A percentile compares a stretch with the other conserved stretches of the same genome.
Evolutionary conservation across 92 coral and sea anemone genomes (phyloP).

Genomic region (Ricordea florida): DNA sequence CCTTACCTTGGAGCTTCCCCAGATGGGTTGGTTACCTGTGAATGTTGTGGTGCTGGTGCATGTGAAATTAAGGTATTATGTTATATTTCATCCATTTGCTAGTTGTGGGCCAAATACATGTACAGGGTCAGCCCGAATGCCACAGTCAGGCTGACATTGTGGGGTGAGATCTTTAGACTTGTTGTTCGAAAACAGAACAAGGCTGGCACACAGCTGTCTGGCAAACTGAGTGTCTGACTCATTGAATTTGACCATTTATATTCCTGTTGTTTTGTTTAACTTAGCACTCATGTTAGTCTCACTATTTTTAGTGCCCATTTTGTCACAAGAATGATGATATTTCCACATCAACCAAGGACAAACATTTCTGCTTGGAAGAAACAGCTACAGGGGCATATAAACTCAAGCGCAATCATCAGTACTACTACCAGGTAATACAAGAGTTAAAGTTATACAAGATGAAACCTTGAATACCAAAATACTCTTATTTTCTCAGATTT

Average conservation of each 20-base stretch:
- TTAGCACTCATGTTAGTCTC: not conserved
- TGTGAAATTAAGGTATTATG: conserved; percentile 31
- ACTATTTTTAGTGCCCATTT: conserved; percentile 33
- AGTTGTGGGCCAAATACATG: too few species aligned
- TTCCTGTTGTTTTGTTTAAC: too few species aligned
- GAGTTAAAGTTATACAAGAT: not conserved
- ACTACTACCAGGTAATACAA: conserved; percentile 28
- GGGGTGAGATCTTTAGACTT: too few species aligned
- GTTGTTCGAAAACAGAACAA: too few species aligned
- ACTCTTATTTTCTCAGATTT: not conserved
- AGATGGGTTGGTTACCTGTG: conserved; percentile 27
- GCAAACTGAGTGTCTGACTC: too few species aligned
- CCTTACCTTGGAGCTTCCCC: conserved; percentile 46
- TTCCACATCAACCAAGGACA: conserved; percentile 1
- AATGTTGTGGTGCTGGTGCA: conserved; percentile 53
- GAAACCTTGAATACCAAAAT: not conserved
- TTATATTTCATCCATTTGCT: not conserved
- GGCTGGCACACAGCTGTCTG: too few species aligned
- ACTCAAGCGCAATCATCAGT: conserved; percentile 27
- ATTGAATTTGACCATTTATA: too few species aligned
- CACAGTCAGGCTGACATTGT: too few species aligned
- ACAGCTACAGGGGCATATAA: not conserved
- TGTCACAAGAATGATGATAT: conserved; percentile 24
- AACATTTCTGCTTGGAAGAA: conserved; percentile 26
- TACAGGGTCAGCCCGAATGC: too few species aligned